phyloP scores from a whole-genome alignment of 2,888 invertebrate species.

The Parnassius apollo region DNA sequence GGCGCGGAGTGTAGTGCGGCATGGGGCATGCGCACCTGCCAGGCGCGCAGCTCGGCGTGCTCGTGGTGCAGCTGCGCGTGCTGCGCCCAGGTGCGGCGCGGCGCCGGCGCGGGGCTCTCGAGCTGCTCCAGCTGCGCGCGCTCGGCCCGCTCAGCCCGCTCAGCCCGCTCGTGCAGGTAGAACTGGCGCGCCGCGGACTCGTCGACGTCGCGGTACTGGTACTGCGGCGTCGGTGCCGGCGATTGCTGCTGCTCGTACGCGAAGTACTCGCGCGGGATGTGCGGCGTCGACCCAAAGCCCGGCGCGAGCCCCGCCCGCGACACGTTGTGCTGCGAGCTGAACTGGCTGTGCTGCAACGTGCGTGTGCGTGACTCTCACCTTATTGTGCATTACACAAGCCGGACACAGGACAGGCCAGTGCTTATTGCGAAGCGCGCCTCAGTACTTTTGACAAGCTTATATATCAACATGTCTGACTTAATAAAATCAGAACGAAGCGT shows the following conservation, averaged over 20 bases:
- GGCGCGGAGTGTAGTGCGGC: background rate
- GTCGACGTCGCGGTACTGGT: slow-evolving; percentile 43
- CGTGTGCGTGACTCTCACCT: slow-evolving; percentile 12
- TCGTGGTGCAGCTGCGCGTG: slow-evolving; percentile 82
- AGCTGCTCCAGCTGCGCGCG: slow-evolving; percentile 72
- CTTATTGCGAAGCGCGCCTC: too few species aligned
- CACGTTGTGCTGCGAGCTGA: slow-evolving; percentile 79
- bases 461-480: too few species aligned
- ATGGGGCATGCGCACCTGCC: slow-evolving; percentile 56
- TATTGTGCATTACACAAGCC: slow-evolving; percentile 23
- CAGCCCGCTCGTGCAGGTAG: slow-evolving; percentile 86
- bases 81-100: slow-evolving; percentile 29
- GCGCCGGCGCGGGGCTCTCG: slow-evolving; percentile 61
- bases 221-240: background rate
- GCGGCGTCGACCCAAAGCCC: slow-evolving; percentile 76
- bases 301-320: slow-evolving; percentile 50
- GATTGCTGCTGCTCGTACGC: slow-evolving; percentile 30
- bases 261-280: slow-evolving; percentile 59
- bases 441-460: too few species aligned
- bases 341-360: slow-evolving; percentile 75
- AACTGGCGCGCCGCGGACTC: slow-evolving; percentile 81
- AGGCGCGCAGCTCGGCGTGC: slow-evolving; percentile 77
- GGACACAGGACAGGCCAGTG: too few species aligned
- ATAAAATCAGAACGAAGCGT: too few species aligned
- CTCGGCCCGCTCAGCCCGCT: slow-evolving; percentile 78